Evolutionary conservation across 2,797 vertebrate genomes (phyloP), one percentile per base, ranked within the genome.

Genomic region (Parauchenoglanis ngamensis): DNA sequence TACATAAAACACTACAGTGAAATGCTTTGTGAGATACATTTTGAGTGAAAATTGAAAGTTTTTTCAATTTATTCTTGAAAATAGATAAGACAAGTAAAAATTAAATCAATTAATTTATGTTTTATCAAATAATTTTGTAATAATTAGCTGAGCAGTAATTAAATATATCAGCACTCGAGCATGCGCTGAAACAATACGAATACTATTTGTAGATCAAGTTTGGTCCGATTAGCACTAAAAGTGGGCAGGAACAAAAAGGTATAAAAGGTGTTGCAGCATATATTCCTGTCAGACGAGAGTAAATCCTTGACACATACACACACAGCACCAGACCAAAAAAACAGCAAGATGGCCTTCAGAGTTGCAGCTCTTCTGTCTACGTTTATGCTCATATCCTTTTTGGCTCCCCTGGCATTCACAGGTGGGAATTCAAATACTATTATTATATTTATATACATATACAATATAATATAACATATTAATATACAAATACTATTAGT

Each of bases 291-390:
- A n/a, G 31, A 54, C 15, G 8, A 65, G 21, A 21, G 1, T 21
- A 65, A 28, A 73, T 17, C 17, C 31, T 0, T 0, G 3, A n/a
- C n/a, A n/a, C 52, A 56, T 23, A n/a, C 56, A 5, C 31, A 44
- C 7, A 46, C 31, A 67, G 59, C 21, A 54, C 23, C n/a, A 10
- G 46, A 13, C 21, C n/a, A 23, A 67, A 84, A 59, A n/a, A 75
- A 21, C 31, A 28, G 15, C 57, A 79, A 28, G 57, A 88, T 88
- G 87, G 52, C 84, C 28, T 65, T 85, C 17, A 82, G 31, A 59
- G 17, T n/a, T 1, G 1, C 44, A 63, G 52, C 21, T 77, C 23
- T 83, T 59, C 35, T 82, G 44, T 57, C 49, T n/a, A 15, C 5
- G 7, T 13, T 88, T 28, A n/a, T 4, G 15, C n/a, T 82, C 1